Conservation (phyloP, 2,113 vertebrate species). For the Gobiocypris rarus region DNA sequence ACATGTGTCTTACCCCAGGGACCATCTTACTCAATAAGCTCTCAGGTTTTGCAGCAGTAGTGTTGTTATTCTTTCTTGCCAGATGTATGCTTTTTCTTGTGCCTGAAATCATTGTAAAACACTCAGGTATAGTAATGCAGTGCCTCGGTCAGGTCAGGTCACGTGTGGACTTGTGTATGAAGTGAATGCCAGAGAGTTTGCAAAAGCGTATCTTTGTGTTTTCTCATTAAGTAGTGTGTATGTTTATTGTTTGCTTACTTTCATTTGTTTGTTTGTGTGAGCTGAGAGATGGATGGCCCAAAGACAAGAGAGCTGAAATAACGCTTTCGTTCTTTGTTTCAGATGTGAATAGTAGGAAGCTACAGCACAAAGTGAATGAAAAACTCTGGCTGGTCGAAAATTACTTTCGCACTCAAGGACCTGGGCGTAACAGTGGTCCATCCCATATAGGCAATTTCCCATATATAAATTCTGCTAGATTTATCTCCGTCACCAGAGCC, state of each 20-base stretch:
- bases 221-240: constrained; percentile 37
- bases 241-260: constrained; percentile 58
- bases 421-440: constrained; percentile 80
- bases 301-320: constrained; percentile 87
- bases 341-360: constrained; percentile 85
- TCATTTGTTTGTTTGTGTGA: constrained; percentile 57
- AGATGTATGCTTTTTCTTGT: not conserved
- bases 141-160: not conserved
- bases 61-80: not conserved
- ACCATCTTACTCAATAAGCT: not conserved
- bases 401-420: constrained; percentile 80
- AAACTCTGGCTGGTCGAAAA: constrained; percentile 82
- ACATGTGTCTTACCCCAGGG: not conserved
- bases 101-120: not conserved
- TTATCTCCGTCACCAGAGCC: constrained; percentile 56
- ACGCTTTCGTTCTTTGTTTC: constrained; percentile 84
- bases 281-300: constrained; percentile 75
- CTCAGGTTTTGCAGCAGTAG: not conserved
- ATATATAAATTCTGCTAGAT: constrained; percentile 62
- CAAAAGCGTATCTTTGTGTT: not conserved
- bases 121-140: not conserved
- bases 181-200: constrained; percentile 7
- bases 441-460: constrained; percentile 75
- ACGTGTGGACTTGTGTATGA: not conserved
- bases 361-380: constrained; percentile 82